These are phyloP conservation scores for Bostrychus sinensis DNA, from an alignment of 2,113 vertebrate species.

Conservation along the genomic window DNA sequence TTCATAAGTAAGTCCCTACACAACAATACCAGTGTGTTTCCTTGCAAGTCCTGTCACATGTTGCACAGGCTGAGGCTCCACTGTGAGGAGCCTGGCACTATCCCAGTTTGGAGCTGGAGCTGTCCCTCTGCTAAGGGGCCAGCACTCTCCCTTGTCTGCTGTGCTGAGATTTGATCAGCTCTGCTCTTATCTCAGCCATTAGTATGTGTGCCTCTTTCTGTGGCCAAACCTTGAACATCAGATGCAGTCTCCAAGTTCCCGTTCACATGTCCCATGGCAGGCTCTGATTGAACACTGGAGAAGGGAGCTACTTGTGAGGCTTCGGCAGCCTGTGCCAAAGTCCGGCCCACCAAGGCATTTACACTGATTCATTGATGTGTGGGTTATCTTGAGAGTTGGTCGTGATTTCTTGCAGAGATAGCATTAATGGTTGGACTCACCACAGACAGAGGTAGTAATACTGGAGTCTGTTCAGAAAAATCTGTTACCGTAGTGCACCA, in stretches of 20 bases:
- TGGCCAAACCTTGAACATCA: slow-evolving; percentile 80
- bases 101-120: slow-evolving; percentile 79
- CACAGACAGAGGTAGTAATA: slow-evolving; percentile 69
- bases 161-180: slow-evolving; percentile 79
- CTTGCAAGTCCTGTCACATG: slow-evolving; percentile 59
- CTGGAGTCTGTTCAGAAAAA: slow-evolving; percentile 3
- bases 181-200: slow-evolving; percentile 78
- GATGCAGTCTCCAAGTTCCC: slow-evolving; percentile 59
- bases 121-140: slow-evolving; percentile 76
- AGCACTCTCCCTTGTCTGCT: slow-evolving; percentile 73
- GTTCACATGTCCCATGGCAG: slow-evolving; percentile 64
- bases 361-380: slow-evolving; percentile 76
- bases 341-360: slow-evolving; percentile 74
- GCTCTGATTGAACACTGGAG: slow-evolving; percentile 73
- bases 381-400: slow-evolving; percentile 71
- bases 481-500: not conserved
- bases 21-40: slow-evolving; percentile 74
- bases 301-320: slow-evolving; percentile 67
- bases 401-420: slow-evolving; percentile 61
- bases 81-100: slow-evolving; percentile 78
- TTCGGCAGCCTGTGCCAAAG: slow-evolving; percentile 74
- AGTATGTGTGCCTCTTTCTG: slow-evolving; percentile 77
- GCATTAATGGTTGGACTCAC: slow-evolving; percentile 71
- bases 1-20: slow-evolving; percentile 31
- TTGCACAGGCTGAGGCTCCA: slow-evolving; percentile 75